Conservation (phyloP, 1,140 invertebrate species). For the Orchesella cincta region DNA sequence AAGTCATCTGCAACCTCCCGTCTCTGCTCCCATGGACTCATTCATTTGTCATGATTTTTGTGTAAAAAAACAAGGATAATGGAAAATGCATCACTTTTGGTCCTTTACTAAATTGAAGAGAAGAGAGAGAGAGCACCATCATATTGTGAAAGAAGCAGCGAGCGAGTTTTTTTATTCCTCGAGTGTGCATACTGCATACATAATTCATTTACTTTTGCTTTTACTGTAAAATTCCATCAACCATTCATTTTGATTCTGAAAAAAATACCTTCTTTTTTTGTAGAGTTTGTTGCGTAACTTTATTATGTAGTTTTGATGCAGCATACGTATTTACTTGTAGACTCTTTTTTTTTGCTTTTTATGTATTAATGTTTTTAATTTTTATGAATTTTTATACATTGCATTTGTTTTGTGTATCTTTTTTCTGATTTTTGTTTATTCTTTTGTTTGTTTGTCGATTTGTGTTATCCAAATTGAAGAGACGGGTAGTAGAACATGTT, state of each 20-base stretch:
- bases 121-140: too few species aligned
- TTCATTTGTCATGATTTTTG: neutral
- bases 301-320: neutral
- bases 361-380: neutral
- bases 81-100: neutral
- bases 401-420: constrained; percentile 23
- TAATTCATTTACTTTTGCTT: too few species aligned
- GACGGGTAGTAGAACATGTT: constrained; percentile 54
- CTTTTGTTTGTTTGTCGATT: constrained; percentile 14
- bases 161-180: neutral
- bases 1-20: too few species aligned
- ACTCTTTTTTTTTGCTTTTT: constrained; percentile 16
- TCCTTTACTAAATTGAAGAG: neutral
- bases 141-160: neutral
- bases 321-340: neutral
- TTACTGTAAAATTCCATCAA: too few species aligned
- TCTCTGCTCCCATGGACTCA: neutral
- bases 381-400: constrained; percentile 1
- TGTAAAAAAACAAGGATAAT: neutral
- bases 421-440: constrained; percentile 21
- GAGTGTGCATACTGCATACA: neutral
- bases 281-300: neutral
- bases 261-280: too few species aligned
- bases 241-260: too few species aligned
- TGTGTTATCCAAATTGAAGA: too few species aligned